phyloP scores from a whole-genome alignment of 2,113 vertebrate genomes.

The Phylloscopus trochilus region DNA sequence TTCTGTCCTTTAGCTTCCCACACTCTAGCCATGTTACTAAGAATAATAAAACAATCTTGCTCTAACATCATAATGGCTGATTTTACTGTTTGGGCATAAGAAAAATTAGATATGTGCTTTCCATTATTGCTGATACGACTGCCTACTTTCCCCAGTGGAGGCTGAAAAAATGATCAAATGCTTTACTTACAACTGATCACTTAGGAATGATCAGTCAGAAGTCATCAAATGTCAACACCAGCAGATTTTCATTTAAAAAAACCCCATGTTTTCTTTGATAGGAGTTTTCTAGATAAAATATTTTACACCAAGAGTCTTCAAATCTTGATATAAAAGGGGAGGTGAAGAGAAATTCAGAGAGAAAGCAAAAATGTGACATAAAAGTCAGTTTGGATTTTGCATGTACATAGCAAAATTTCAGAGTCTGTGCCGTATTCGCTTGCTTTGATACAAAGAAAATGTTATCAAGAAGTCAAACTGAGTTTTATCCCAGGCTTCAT shows the following conservation, averaged over 20 bases:
- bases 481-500: background rate
- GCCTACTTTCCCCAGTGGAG: background rate
- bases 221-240: background rate
- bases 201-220: background rate
- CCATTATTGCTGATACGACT: background rate
- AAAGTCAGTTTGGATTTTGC: background rate
- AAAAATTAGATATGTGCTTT: background rate
- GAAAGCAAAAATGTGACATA: background rate
- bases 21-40: background rate
- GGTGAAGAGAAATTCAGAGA: background rate
- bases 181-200: background rate
- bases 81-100: background rate
- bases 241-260: background rate
- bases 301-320: background rate
- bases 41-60: background rate
- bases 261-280: fast-evolving
- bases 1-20: background rate
- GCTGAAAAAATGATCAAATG: background rate
- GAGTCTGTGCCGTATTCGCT: background rate
- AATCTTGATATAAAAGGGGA: background rate
- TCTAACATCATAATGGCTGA: background rate
- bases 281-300: background rate
- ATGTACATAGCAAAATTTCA: background rate
- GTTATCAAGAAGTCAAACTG: background rate
- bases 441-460: background rate